phyloP scores from a whole-genome alignment of 2,113 vertebrate genomes.

The Eulacestoma nigropectus region DNA sequence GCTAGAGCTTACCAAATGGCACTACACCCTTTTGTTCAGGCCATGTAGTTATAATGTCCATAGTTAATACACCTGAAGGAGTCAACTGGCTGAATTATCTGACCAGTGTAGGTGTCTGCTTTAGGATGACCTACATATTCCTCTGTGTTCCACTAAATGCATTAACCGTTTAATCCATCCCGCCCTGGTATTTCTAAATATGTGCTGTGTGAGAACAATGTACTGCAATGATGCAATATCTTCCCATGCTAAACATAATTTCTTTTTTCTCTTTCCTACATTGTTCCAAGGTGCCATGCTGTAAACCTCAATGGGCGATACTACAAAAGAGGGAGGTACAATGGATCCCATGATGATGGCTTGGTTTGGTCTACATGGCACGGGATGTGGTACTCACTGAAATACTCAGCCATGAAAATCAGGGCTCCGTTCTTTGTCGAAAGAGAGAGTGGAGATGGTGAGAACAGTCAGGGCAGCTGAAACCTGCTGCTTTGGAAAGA shows the following conservation, averaged over 20 bases:
- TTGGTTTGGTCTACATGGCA: constrained; percentile 86
- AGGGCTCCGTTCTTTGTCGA: constrained; percentile 76
- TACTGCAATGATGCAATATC: background rate
- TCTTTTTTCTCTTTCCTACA: background rate
- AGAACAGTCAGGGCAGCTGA: constrained; percentile 11
- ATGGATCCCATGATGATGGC: constrained; percentile 75
- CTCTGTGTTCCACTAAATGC: background rate
- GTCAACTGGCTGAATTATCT: background rate
- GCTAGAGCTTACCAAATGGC: background rate
- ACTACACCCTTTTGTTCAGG: background rate
- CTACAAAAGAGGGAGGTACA: constrained; percentile 80
- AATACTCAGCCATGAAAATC: constrained; percentile 85
- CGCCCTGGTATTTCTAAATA: background rate
- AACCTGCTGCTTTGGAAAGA: background rate
- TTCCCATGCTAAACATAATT: background rate
- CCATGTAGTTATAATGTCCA: no score
- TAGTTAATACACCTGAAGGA: background rate
- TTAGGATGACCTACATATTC: background rate
- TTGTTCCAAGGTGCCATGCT: constrained; percentile 76
- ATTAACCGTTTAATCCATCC: background rate
- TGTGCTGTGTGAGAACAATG: background rate
- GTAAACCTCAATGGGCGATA: constrained; percentile 86
- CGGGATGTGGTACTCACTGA: constrained; percentile 86
- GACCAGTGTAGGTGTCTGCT: background rate
- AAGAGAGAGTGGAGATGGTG: constrained; percentile 76